Evolutionary conservation across 1,140 invertebrate species (phyloP), one percentile per base, ranked within the genome.

Genomic region (Drosophila baimaii): DNA sequence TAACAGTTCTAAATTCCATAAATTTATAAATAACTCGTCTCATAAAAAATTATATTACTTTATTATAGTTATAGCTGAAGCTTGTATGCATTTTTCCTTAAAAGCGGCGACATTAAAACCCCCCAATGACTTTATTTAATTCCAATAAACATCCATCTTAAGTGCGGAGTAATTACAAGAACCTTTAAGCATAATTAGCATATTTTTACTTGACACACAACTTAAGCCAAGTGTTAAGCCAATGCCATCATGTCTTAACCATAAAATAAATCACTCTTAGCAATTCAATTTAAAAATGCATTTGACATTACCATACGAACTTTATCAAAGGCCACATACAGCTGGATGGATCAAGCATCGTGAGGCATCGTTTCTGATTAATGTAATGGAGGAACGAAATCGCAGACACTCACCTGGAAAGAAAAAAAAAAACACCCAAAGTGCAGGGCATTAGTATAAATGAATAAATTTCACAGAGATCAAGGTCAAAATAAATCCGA

Each of bases 381-480:
- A 44, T 73, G 37, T 31, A 54, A 46, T 54, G 69, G 29, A 35
- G 37, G 5, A 43, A 29, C 31, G 31, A 21, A 29, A 51, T 39
- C 10, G 10, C 33, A 9, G 33, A 35, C 61, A 73, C 70, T 73
- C 69, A 73, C 70, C 70, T 73, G 69, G 44, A 73, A 73, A 21
- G 25, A 52, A 25, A 73, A 43, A 31, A 52, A 25, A 73, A 43
- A 31, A 73, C 25, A 73, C 35, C 19, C 70, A 62, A 44, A 39
- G 29, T 35, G 69, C 52, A 52, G 29, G 39, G 9, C 47, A 73
- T 62, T 62, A 58, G 65, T 71, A 71, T 73, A 73, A 62, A 54
- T 62, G 46, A 73, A 73, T 73, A 52, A 73, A 73, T 73, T 62
- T 35, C 44, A 27, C 12, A 71, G 47, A 49, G 68, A 71, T 71